phyloP scores from a whole-genome alignment of 2,113 vertebrate genomes.

The Oncorhynchus tshawytscha region DNA sequence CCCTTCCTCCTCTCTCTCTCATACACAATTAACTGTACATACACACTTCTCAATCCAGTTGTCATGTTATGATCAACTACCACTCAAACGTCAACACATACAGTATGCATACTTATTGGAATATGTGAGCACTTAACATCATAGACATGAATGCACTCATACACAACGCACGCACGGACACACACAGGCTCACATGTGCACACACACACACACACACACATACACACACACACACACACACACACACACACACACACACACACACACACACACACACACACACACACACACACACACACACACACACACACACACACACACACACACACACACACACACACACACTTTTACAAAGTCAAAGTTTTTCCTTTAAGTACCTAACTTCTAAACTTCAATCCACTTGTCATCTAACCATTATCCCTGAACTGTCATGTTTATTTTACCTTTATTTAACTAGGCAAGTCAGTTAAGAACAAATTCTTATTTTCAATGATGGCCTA shows the following conservation, averaged over 20 bases:
- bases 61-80: not conserved
- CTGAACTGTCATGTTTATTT: not conserved
- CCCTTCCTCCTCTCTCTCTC: not conserved
- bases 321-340: not conserved
- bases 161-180: too few species aligned
- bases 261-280: conserved; percentile 7
- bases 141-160: too few species aligned
- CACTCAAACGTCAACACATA: not conserved
- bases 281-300: conserved; percentile 7
- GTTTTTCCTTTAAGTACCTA: not conserved
- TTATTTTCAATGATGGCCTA: too few species aligned
- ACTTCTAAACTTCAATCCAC: not conserved
- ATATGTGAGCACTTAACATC: not conserved
- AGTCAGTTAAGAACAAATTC: too few species aligned
- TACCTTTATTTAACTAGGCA: too few species aligned
- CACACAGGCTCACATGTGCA: not conserved
- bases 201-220: conserved; percentile 1
- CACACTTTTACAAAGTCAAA: not conserved
- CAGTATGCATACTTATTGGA: not conserved
- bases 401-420: conserved; percentile 3
- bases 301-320: conserved; percentile 3
- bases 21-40: not conserved
- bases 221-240: conserved; percentile 1
- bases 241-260: conserved; percentile 7
- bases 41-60: conserved; percentile 7